Base-by-base conservation (phyloP, 2,888 invertebrate species). In the Gymnoscelis rufifasciata region DNA sequence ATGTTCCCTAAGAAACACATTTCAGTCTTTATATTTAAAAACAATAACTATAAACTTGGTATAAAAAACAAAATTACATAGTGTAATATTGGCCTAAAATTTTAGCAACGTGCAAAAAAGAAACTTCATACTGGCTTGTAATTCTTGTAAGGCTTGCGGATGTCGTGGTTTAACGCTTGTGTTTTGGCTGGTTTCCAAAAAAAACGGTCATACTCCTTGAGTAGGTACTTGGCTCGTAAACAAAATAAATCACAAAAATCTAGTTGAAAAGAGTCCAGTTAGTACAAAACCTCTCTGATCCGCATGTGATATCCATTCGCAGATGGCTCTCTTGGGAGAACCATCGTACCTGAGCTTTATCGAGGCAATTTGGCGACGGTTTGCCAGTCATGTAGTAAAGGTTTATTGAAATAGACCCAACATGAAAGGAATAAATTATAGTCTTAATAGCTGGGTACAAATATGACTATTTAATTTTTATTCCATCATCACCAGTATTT, bases 351-450 rank as follows among this genome's bases (percentile, higher is more conserved):
- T 49, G 44, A 52, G 50, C 42, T 55, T 54, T 55, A 55, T 51
- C 42, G 46, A 49, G 43, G 38, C 48, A 48, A 56, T 54, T 49
- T 24, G 42, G 31, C 31, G 45, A 31, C 19, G 37, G 30, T 36
- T 26, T 36, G 35, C 27, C 36, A 36, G 29, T 39, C 31, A 11
- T 47, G 38, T 39, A 35, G 23, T 35, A 36, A 28, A 47, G 10
- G 35, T 48, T 57, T 63, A 58, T 59, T 57, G 53, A 33, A 40
- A 41, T 28, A 27, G 27, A 44, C 23, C 29, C 29, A 24, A 28
- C 38, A 31, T 7, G 12, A 12, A 44, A 54, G 58, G 58, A 57
- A 62, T 57, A 19, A 19, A 38, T 55, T 59, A 38, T 54, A 52
- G 44, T 19, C 15, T 27, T 24, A 38, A 26, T 23, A 14, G 29